Evolutionary conservation across 1,140 invertebrate genomes (phyloP).

Genomic region (Dendroctonus valens): DNA sequence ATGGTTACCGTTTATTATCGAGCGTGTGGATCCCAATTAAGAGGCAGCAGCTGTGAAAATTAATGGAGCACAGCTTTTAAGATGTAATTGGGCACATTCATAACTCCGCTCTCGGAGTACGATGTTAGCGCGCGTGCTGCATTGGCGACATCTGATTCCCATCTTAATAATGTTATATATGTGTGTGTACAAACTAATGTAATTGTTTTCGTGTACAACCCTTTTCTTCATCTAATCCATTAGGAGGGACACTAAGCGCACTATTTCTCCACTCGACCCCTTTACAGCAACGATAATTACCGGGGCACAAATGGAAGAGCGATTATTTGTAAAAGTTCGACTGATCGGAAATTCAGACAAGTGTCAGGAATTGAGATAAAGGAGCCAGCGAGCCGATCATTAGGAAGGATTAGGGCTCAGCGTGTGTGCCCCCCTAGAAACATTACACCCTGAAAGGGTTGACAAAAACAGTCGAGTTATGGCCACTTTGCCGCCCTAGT

Average conservation of each 20-base stretch:
- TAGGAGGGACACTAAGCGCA: slow-evolving; percentile 38
- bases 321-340: slow-evolving; percentile 42
- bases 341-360: slow-evolving; percentile 41
- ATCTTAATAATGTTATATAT: slow-evolving; percentile 34
- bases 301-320: slow-evolving; percentile 44
- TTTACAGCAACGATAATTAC: slow-evolving; percentile 49
- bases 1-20: slow-evolving; percentile 57
- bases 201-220: slow-evolving; percentile 44
- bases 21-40: slow-evolving; percentile 62
- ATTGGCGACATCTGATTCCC: slow-evolving; percentile 43
- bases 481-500: slow-evolving; percentile 29
- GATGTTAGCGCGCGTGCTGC: slow-evolving; percentile 34
- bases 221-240: slow-evolving; percentile 44
- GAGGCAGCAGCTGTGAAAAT: slow-evolving; percentile 66
- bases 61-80: slow-evolving; percentile 66
- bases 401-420: slow-evolving; percentile 44
- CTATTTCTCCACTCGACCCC: slow-evolving; percentile 38
- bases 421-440: slow-evolving; percentile 39
- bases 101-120: slow-evolving; percentile 52
- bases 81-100: slow-evolving; percentile 67
- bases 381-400: slow-evolving; percentile 42
- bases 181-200: slow-evolving; percentile 34
- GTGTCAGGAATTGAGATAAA: slow-evolving; percentile 39
- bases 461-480: slow-evolving; percentile 40
- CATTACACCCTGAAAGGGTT: slow-evolving; percentile 42